Evolutionary conservation across 2,113 vertebrate species (phyloP).

Genomic region (Gavialis gangeticus): DNA sequence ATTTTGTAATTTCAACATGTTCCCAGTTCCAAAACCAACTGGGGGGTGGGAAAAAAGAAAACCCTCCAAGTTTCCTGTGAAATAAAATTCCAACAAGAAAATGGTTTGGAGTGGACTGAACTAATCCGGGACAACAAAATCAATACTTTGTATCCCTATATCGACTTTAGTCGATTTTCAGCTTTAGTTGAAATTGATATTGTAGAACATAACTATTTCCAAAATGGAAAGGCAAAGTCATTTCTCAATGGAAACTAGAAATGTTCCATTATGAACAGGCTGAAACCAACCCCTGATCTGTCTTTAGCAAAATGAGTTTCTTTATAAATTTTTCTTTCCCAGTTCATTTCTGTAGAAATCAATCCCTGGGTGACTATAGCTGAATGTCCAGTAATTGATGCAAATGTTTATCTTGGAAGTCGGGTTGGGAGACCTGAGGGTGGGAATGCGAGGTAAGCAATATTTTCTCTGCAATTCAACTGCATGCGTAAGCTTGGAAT

Average conservation of each 20-base stretch:
- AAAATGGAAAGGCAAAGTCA: not conserved
- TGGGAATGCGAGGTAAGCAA: not conserved
- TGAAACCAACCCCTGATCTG: not conserved
- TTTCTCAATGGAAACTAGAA: constrained; percentile 42
- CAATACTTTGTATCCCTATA: constrained; percentile 21
- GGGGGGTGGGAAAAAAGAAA: not conserved
- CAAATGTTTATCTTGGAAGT: not conserved
- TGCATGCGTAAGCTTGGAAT: not conserved
- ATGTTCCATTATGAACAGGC: not conserved
- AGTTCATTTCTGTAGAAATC: constrained; percentile 53
- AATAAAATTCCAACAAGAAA: not conserved
- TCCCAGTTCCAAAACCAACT: not conserved
- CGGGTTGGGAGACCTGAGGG: not conserved
- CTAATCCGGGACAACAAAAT: constrained; percentile 31
- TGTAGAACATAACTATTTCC: not conserved
- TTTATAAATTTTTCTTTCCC: constrained; percentile 34
- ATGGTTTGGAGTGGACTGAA: not conserved
- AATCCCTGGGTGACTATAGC: constrained; percentile 11
- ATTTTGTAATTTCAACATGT: not conserved
- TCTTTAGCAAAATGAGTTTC: constrained; percentile 26
- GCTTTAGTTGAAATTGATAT: not conserved
- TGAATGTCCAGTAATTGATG: constrained; percentile 1
- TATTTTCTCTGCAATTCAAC: not conserved
- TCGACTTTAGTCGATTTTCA: not conserved
- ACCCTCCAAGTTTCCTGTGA: not conserved